Conservation (phyloP, 2,113 vertebrate genomes). For the Pangasianodon hypophthalmus region DNA sequence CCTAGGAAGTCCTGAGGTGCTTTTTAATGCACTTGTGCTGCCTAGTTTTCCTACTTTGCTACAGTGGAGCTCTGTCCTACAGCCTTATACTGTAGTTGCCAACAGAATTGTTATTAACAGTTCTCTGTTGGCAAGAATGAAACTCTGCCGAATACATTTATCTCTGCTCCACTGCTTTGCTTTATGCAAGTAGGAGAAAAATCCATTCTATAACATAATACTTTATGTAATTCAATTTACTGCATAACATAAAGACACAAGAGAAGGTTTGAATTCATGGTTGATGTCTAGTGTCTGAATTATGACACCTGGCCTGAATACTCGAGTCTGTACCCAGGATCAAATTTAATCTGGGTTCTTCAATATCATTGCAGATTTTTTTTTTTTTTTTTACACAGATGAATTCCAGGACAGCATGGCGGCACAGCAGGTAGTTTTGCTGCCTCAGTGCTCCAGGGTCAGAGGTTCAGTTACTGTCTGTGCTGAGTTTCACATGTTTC, state of each 20-base stretch:
- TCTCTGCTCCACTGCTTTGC: slow-evolving; percentile 1
- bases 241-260: background rate
- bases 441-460: background rate
- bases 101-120: background rate
- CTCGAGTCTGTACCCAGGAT: background rate
- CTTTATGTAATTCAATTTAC: background rate
- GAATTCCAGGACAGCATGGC: background rate
- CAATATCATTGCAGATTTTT: background rate
- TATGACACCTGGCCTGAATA: background rate
- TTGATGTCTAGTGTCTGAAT: background rate
- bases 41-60: background rate
- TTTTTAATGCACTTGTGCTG: background rate
- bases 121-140: background rate
- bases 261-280: background rate
- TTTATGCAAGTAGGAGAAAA: background rate
- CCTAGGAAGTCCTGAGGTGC: background rate
- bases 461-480: background rate
- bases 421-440: background rate
- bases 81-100: background rate
- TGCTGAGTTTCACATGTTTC: background rate
- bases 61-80: background rate
- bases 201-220: background rate
- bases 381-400: background rate
- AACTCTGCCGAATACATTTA: background rate
- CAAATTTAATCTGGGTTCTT: background rate